Conservation (phyloP, 2,888 invertebrate species). For the Aelia acuminata region DNA sequence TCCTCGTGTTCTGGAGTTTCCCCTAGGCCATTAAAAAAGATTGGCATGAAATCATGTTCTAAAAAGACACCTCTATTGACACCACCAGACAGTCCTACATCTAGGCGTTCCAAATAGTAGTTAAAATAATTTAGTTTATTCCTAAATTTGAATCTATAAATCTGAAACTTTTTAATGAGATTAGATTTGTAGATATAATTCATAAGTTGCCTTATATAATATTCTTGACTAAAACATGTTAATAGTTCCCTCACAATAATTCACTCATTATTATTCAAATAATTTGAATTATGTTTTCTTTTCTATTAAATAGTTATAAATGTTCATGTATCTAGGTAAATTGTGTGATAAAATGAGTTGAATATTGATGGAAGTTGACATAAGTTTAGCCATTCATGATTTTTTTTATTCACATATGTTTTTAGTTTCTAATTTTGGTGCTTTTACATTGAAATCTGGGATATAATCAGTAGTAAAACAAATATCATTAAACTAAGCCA, state of each 20-base stretch:
- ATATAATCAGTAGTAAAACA: too few relatives aligned
- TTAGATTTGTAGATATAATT: slow-evolving; percentile 4
- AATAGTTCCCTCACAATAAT: too few relatives aligned
- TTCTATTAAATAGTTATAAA: background rate
- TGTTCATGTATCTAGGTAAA: background rate
- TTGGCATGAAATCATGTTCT: slow-evolving; percentile 76
- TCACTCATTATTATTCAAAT: background rate
- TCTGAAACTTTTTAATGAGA: background rate
- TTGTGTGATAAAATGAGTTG: background rate
- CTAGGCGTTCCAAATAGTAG: slow-evolving; percentile 67
- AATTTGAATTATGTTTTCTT: background rate
- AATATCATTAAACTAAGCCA: background rate
- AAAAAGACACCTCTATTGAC: slow-evolving; percentile 65
- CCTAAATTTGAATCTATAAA: too few relatives aligned
- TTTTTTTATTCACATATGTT: background rate
- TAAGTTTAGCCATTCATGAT: background rate
- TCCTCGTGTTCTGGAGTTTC: slow-evolving; percentile 73
- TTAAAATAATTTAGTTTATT: background rate
- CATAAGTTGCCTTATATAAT: slow-evolving; percentile 40
- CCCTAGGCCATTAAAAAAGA: slow-evolving; percentile 79
- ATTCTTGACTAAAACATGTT: background rate
- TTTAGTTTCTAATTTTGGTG: background rate
- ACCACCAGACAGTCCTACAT: slow-evolving; percentile 67
- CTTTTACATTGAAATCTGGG: background rate
- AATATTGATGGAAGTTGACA: background rate